Base-by-base conservation (phyloP, 2,888 invertebrate species). In the Drosophila dives region DNA sequence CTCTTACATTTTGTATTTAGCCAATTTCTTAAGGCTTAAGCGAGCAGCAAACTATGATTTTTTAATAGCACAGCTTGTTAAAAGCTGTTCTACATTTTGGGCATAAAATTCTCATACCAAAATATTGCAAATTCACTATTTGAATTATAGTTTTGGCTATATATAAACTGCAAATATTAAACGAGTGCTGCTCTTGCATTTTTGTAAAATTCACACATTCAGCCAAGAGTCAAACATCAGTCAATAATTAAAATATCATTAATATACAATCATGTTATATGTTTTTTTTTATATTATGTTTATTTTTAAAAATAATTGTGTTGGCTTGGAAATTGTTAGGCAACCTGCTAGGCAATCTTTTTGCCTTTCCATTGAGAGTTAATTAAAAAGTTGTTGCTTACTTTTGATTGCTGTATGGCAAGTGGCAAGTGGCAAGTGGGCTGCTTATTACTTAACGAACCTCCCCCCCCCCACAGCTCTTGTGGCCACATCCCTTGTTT, bases 381-480 rank as follows among this genome's bases (percentile, higher is more conserved):
- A 76, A 76, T 76, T 77, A 77, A 62, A 72, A 77, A 72, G 64
- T 72, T 29, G 10, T 68, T 53, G 34, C 60, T 32, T 33, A 63
- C 73, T 56, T 48, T 40, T 67, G 67, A 67, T 71, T 55, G 50
- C 51, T 51, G 56, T 33, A 26, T 61, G 17, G 42, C 51, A 64
- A 34, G 11, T 56, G 63, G 29, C 29, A 29, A 33, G 33, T 61
- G 17, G 50, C 51, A 64, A 34, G 11, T 56, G 63, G 26, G 11
- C 7, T 32, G 36, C n/a, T 49, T 64, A 60, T 64, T 60, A 38
- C 42, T 34, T 26, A n/a, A 12, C 26, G 58, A 23, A 23, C 23
- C 23, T 23, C 23, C 23, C 6, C 29, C 29, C 5, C 29, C 5
- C 29, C 29, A 36, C 49, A 15, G 40, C 20, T 51, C 63, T 26